These are phyloP conservation scores for Malacoraja senta DNA, from an alignment of 2,797 vertebrate genomes.

Conservation along the genomic window DNA sequence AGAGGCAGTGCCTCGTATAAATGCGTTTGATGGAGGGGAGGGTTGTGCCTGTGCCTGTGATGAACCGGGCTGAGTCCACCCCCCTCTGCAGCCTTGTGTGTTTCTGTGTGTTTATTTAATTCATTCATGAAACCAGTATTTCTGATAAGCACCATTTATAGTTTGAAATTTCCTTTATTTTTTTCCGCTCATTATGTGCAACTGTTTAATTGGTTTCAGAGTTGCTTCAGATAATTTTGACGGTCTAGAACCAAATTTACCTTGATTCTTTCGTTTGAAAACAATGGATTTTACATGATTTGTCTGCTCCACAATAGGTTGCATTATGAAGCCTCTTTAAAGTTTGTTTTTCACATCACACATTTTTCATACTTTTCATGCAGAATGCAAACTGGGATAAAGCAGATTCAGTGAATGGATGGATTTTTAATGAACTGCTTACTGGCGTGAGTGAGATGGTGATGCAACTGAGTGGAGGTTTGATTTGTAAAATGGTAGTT, in stretches of 20 bases:
- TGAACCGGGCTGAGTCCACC: no score
- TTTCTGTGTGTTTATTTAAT: background rate
- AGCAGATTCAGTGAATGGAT: background rate
- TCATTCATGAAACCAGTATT: background rate
- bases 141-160: background rate
- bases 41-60: no score
- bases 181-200: background rate
- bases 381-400: background rate
- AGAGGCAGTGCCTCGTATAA: no score
- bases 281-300: background rate
- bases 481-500: background rate
- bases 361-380: background rate
- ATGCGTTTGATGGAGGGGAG: no score
- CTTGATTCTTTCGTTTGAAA: background rate
- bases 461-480: background rate
- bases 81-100: no score
- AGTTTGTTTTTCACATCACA: background rate
- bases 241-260: background rate
- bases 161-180: background rate
- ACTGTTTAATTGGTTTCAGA: background rate
- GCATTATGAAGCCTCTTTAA: background rate
- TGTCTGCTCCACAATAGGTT: background rate
- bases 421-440: background rate
- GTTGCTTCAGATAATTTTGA: background rate
- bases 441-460: background rate